Evolutionary conservation across 1,140 invertebrate species (phyloP).

Genomic region (Neodiprion fabricii): DNA sequence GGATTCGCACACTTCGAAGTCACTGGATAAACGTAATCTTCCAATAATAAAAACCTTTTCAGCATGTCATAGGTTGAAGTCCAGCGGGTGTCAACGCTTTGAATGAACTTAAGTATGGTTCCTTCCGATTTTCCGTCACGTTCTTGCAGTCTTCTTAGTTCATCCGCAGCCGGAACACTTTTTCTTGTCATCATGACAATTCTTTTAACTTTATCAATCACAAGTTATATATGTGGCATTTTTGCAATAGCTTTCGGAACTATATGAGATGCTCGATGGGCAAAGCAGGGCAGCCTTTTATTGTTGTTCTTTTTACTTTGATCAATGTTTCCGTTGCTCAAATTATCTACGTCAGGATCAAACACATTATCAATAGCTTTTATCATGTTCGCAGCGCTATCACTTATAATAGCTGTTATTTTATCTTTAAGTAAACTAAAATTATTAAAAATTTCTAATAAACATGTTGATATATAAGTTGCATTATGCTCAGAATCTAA

Average conservation of each 20-base stretch:
- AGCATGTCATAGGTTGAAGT: slow-evolving; percentile 53
- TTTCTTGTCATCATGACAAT: slow-evolving; percentile 22
- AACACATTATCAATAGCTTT: slow-evolving; percentile 50
- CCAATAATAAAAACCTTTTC: slow-evolving; percentile 45
- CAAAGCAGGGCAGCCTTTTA: slow-evolving; percentile 21
- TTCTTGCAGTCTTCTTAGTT: slow-evolving; percentile 29
- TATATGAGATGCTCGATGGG: slow-evolving; percentile 10
- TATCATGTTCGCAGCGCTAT: slow-evolving; percentile 51
- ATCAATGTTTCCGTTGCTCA: background rate
- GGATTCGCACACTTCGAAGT: slow-evolving; percentile 40
- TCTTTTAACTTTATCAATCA: slow-evolving; percentile 24
- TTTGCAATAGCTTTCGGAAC: background rate
- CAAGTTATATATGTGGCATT: background rate
- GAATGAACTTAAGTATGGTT: slow-evolving; percentile 25
- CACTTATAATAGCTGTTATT: slow-evolving; percentile 32
- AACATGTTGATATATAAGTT: background rate
- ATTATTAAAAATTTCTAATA: background rate
- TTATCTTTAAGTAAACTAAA: background rate
- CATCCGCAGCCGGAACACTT: slow-evolving; percentile 24
- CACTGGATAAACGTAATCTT: slow-evolving; percentile 41
- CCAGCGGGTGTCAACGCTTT: slow-evolving; percentile 45
- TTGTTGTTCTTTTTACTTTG: background rate
- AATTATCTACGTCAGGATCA: slow-evolving; percentile 22
- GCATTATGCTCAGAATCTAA: background rate
- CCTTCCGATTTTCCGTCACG: slow-evolving; percentile 27